phyloP scores from a whole-genome alignment of 2,888 invertebrate species.

The Dromius quadrimaculatus region DNA sequence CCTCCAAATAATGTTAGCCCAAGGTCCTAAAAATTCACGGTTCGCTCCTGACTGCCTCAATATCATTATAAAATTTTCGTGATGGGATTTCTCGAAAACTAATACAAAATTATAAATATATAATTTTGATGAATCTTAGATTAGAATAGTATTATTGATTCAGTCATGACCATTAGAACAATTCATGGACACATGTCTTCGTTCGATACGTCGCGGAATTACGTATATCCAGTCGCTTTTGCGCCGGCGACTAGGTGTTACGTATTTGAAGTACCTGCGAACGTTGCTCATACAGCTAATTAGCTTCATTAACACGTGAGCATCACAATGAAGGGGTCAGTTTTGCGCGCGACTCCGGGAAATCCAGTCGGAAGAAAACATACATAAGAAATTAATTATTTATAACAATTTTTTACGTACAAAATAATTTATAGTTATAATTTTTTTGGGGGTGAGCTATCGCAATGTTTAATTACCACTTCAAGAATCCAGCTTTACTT shows the following conservation, averaged over 20 bases:
- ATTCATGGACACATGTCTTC: conserved; percentile 24
- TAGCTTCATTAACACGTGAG: conserved; percentile 47
- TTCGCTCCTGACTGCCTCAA: too few species aligned
- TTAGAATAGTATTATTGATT: too few species aligned
- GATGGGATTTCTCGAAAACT: too few species aligned
- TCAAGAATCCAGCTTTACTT: conserved; percentile 46
- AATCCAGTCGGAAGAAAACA: too few species aligned
- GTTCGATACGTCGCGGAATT: conserved; percentile 25
- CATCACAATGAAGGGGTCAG: conserved; percentile 12
- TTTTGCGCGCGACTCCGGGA: conserved; percentile 7
- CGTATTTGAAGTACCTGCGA: conserved; percentile 28
- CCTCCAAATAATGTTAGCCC: too few species aligned
- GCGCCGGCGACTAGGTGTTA: conserved; percentile 32
- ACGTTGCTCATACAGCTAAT: conserved; percentile 21
- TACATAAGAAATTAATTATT: too few species aligned
- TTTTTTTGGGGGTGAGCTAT: not conserved
- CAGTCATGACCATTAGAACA: too few species aligned
- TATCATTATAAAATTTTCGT: too few species aligned
- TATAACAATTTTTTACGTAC: conserved; percentile 1
- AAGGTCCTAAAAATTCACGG: too few species aligned
- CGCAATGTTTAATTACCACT: conserved; percentile 44
- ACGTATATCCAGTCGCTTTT: conserved; percentile 16
- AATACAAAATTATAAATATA: too few species aligned
- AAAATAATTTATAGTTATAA: too few species aligned
- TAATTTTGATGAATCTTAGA: too few species aligned